Base-by-base conservation (phyloP, 2,888 invertebrate genomes). In the Spisula solida region DNA sequence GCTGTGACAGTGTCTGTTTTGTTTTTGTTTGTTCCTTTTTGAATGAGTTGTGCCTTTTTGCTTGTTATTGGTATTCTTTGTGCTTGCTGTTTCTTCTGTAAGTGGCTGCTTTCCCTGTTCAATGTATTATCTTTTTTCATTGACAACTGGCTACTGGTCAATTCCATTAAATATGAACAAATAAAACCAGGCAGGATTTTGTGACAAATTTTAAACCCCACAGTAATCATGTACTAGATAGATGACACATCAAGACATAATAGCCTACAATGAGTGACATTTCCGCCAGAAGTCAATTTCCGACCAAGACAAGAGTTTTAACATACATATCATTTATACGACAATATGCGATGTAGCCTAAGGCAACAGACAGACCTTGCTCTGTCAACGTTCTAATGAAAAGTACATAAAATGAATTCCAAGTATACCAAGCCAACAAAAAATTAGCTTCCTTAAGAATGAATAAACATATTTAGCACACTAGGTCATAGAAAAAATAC, bases 231-330 rank as follows among this genome's bases (percentile, higher is more conserved):
- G 75, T 31, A 16, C 75, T 75, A 75, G 75, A 34, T 25, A 75
- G 16, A 75, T 6, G 75, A 75, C 75, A 75, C 29, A 75, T 75
- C 34, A 75, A 75, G 34, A 75, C 75, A 16, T 75, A 75, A 75
- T 75, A 14, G 18, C 18, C n/a, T 10, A 34, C 34, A 34, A 75
- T 75, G 75, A 75, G 34, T 75, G 75, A 75, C 75, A 75, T 75
- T 75, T 75, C 75, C 75, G 75, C 75, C 31, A 75, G 34, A 75
- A 75, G 75, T 18, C 34, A 75, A 60, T 75, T 75, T 75, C 75
- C 29, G 31, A 75, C 75, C 29, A 75, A 75, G 75, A 34, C 75
- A 75, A 31, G 75, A 75, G 31, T 75, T 75, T 75, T 31, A 75
- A 75, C 75, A 75, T 25, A 75, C 5, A 75, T 18, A 16, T 18